Base-by-base conservation (phyloP, 2,797 vertebrate genomes). In the Phylloscopus collybita region DNA sequence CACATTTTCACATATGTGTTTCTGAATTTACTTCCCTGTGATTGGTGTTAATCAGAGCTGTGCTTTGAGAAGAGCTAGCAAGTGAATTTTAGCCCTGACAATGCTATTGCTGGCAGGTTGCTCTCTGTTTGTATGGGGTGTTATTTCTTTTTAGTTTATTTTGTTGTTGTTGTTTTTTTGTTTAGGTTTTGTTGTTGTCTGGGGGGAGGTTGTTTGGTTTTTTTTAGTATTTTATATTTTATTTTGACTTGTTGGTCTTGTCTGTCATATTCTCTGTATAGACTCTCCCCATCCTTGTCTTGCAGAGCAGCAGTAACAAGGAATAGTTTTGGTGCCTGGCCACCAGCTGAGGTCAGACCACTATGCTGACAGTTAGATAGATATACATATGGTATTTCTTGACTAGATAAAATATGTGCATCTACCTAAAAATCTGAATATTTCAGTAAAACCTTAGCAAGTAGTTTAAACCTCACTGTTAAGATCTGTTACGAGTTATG, bases 261-360 rank as follows among this genome's bases (percentile, higher is more conserved):
- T 7, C 29, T 69, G 2, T 36, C 10, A 21, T 32, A 11, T 57
- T 66, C 18, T 57, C 18, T 44, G 4, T 57, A 14, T 54, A 42
- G 2, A 29, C 6, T 32, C 4, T 16, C 8, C 6, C 3, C 4
- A 29, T 8, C 3, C 6, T 29, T 47, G 8, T 51, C 29, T 74
- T 64, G 16, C 6, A 20, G 6, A 53, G 2, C 10, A 22, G 26
- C 3, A 13, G 4, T 34, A 42, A n/a, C 5, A 40, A 61, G 11
- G 6, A 29, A 6, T 15, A 54, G 1, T 84, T 62, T 47, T 5
- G 5, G 3, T 56, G 22, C 17, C 69, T 82, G 71, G 5, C 19
- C 80, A 53, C 10, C 20, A 85, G 19, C 25, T 80, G 59, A 51
- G 11, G 12, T 56, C 50, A 82, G 34, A 34, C 14, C 25, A 67